A percentile compares a stretch with the other conserved stretches of the same genome.
phyloP scores from a whole-genome alignment of 2,888 invertebrate genomes.

The Euphydryas editha region DNA sequence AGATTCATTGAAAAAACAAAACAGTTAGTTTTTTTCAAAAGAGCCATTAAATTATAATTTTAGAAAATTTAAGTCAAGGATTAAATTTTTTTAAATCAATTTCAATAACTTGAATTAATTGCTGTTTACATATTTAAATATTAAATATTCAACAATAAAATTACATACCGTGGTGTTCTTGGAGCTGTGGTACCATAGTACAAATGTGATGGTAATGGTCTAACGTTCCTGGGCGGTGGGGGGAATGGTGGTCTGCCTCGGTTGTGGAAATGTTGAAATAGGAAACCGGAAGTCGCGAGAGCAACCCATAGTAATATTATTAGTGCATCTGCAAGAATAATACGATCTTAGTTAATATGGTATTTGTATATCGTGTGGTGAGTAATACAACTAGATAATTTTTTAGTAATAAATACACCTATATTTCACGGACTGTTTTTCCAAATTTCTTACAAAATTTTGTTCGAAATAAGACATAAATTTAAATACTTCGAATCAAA shows the following conservation, averaged over 20 bases:
- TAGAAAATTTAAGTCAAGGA: no score
- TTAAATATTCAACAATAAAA: neutral
- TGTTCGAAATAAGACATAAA: no score
- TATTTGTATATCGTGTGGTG: no score
- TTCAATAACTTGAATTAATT: no score
- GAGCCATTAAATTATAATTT: no score
- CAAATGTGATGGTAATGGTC: constrained; percentile 56
- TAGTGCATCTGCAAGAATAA: constrained; percentile 77
- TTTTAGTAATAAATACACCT: neutral
- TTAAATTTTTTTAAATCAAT: no score
- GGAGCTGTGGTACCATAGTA: constrained; percentile 45
- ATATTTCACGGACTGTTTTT: no score
- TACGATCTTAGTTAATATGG: neutral
- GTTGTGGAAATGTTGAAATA: constrained; percentile 82
- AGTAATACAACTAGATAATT: no score
- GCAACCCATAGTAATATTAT: constrained; percentile 82
- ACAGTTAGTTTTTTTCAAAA: no score
- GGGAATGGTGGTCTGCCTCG: constrained; percentile 86
- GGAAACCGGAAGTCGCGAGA: constrained; percentile 79
- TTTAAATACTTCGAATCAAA: no score
- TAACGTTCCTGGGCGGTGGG: constrained; percentile 77
- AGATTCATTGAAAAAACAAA: no score
- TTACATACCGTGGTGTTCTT: constrained; percentile 34
- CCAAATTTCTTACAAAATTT: no score
- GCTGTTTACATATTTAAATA: neutral